phyloP scores from a whole-genome alignment of 2,888 invertebrate species.

The Ptilodon capucinus region DNA sequence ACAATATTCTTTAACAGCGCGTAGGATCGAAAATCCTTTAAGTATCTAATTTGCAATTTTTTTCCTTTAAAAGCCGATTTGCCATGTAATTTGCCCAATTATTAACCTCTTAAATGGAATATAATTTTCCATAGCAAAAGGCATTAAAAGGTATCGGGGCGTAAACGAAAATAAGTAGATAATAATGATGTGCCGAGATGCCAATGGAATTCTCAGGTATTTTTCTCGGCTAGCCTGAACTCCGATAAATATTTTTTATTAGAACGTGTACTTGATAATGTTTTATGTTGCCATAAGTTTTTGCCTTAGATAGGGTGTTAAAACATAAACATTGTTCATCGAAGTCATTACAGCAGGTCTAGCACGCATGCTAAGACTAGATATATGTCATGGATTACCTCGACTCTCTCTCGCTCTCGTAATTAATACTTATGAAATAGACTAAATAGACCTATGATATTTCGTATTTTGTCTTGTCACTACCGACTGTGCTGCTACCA shows the following conservation, averaged over 20 bases:
- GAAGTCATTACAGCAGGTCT: too few relatives aligned
- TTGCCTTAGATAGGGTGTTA: too few relatives aligned
- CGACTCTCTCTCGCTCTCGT: conserved; percentile 1
- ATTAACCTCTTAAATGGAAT: conserved; percentile 64
- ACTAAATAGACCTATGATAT: too few relatives aligned
- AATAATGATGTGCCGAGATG: conserved; percentile 64
- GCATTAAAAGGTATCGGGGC: conserved; percentile 56
- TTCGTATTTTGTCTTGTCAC: too few relatives aligned
- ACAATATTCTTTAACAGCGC: conserved; percentile 7
- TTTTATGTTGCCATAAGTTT: too few relatives aligned
- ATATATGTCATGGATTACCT: too few relatives aligned
- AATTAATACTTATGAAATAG: too few relatives aligned
- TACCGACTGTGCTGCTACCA: too few relatives aligned
- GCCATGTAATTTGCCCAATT: conserved; percentile 67
- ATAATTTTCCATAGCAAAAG: conserved; percentile 63
- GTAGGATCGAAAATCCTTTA: conserved; percentile 59
- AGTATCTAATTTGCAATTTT: conserved; percentile 70
- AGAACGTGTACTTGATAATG: too few relatives aligned
- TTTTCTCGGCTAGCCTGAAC: conserved; percentile 14
- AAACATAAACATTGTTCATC: too few relatives aligned
- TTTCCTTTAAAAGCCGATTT: conserved; percentile 67
- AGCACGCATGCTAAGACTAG: too few relatives aligned
- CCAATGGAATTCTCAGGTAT: conserved; percentile 52
- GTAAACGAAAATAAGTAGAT: conserved; percentile 65
- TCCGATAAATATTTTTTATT: too few relatives aligned